phyloP scores from a whole-genome alignment of 2,888 invertebrate species.

The Eilema sororculum region DNA sequence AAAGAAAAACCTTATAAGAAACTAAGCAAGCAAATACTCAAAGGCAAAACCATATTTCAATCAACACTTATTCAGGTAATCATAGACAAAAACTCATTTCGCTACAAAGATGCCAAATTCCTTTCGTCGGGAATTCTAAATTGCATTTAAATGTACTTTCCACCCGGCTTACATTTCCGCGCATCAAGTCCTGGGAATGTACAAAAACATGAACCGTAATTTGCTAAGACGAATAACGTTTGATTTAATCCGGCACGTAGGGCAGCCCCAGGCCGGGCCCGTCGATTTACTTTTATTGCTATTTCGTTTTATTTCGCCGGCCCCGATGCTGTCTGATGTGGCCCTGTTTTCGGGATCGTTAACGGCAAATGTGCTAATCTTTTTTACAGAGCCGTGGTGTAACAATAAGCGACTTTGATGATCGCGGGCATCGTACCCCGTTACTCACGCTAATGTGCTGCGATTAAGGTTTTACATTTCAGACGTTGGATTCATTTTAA shows the following conservation, averaged over 20 bases:
- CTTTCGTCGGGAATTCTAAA: constrained; percentile 62
- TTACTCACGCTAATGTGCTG: constrained; percentile 70
- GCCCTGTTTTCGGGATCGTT: constrained; percentile 84
- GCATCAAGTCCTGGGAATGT: constrained; percentile 72
- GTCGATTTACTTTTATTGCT: constrained; percentile 86
- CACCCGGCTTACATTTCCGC: constrained; percentile 71
- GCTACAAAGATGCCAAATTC: constrained; percentile 50
- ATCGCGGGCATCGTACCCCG: constrained; percentile 64
- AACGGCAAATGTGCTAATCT: constrained; percentile 85
- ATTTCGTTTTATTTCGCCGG: constrained; percentile 82
- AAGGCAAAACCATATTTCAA: constrained; percentile 11
- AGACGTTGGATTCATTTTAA: constrained; percentile 58
- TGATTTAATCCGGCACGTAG: constrained; percentile 85
- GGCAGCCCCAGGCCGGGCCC: constrained; percentile 67
- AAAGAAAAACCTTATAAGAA: not conserved
- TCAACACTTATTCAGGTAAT: constrained; percentile 22
- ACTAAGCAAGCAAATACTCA: not conserved
- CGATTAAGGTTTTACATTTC: constrained; percentile 75
- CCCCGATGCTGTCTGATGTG: constrained; percentile 75
- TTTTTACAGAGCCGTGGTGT: constrained; percentile 76
- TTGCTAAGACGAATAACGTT: constrained; percentile 86
- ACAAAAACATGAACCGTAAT: constrained; percentile 82
- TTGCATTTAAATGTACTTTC: constrained; percentile 71
- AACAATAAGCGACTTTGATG: constrained; percentile 76
- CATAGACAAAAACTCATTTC: constrained; percentile 26